Evolutionary conservation across 2,113 vertebrate species (phyloP).

Genomic region (Xiphophorus hellerii): DNA sequence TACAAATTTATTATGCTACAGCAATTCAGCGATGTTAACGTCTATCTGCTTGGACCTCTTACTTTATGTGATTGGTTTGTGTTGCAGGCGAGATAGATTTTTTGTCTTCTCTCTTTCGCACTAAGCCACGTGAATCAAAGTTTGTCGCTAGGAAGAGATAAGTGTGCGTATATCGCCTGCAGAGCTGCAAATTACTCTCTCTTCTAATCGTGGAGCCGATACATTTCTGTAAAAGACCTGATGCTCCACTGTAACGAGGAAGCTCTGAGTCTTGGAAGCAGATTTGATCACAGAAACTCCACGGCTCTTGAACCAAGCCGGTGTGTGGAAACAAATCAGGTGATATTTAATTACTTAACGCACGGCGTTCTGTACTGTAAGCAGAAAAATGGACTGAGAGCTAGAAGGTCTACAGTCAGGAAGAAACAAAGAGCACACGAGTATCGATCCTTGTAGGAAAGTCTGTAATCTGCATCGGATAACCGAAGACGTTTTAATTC

Average conservation of each 20-base stretch:
- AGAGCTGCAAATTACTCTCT: slow-evolving; percentile 23
- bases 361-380: background rate
- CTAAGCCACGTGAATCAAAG: background rate
- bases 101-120: slow-evolving; percentile 4
- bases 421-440: slow-evolving; percentile 7
- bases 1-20: slow-evolving; percentile 1
- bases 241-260: slow-evolving; percentile 15
- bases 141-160: slow-evolving; percentile 13
- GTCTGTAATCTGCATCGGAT: slow-evolving; percentile 18
- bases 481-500: slow-evolving; percentile 48
- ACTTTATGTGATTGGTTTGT: slow-evolving; percentile 14
- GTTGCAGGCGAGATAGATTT: slow-evolving; percentile 13
- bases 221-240: slow-evolving; percentile 9
- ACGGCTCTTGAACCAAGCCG: background rate
- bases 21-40: slow-evolving; percentile 2
- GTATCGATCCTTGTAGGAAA: slow-evolving; percentile 29
- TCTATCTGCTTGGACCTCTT: background rate
- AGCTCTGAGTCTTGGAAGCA: background rate
- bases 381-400: background rate
- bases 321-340: background rate
- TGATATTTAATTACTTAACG: slow-evolving; percentile 5
- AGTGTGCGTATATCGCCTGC: slow-evolving; percentile 9
- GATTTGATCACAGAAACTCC: slow-evolving; percentile 1
- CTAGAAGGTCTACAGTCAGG: background rate
- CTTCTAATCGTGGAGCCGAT: slow-evolving; percentile 10